A percentile compares a stretch with the other conserved stretches of the same genome.
These are phyloP conservation scores for Heliconius congener DNA, from an alignment of 1,140 invertebrate species.

Conservation along the genomic window DNA sequence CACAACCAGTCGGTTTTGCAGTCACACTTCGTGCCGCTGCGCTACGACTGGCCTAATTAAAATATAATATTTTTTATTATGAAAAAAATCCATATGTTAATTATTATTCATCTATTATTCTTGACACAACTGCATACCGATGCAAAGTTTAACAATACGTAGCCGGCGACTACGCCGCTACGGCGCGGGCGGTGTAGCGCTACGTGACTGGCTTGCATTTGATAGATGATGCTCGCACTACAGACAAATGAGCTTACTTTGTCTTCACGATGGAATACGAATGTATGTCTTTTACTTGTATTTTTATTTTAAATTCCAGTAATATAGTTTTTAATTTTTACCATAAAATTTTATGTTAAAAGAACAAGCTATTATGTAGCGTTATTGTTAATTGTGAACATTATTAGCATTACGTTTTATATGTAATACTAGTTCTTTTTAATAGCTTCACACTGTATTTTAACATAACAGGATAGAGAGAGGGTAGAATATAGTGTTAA, in stretches of 20 bases:
- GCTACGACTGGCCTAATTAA: too few species aligned
- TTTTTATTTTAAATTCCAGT: background rate
- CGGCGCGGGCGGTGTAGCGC: conserved; percentile 42
- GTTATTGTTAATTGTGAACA: too few species aligned
- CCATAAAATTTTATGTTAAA: too few species aligned
- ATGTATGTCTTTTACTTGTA: background rate
- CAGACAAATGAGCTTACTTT: conserved; percentile 5
- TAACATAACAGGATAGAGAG: too few species aligned
- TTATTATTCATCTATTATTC: conserved; percentile 18
- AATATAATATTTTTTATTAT: too few species aligned
- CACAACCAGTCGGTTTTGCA: too few species aligned
- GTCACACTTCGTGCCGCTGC: too few species aligned
- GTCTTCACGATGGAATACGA: conserved; percentile 1
- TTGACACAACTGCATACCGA: background rate
- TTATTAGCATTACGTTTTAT: too few species aligned
- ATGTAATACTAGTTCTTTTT: too few species aligned
- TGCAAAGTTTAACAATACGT: conserved; percentile 33
- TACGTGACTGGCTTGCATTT: conserved; percentile 42
- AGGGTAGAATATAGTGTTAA: too few species aligned
- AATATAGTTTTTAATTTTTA: background rate
- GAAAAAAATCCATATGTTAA: conserved; percentile 10
- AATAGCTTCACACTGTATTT: too few species aligned
- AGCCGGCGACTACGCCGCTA: conserved; percentile 52
- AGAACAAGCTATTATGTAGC: too few species aligned
- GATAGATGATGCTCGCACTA: conserved; percentile 45